phyloP scores from a whole-genome alignment of 2,113 vertebrate genomes.

The Scortum barcoo region DNA sequence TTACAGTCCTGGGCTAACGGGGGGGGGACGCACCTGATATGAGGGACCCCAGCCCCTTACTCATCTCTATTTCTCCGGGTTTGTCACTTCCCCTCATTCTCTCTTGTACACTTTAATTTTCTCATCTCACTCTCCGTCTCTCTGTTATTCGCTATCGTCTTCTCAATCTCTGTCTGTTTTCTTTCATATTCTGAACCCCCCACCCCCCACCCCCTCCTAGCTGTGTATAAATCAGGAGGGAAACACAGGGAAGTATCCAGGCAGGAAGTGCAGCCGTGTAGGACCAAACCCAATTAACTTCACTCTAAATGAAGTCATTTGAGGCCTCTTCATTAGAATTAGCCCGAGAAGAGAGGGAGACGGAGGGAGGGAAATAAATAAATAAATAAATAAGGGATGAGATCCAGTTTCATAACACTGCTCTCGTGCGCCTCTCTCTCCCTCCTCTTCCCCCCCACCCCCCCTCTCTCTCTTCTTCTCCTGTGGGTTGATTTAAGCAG shows the following conservation, averaged over 20 bases:
- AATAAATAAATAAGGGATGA: slow-evolving; percentile 73
- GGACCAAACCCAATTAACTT: slow-evolving; percentile 94
- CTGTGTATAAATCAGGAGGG: slow-evolving; percentile 64
- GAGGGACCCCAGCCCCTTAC: slow-evolving; percentile 86
- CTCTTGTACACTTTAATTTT: slow-evolving; percentile 64
- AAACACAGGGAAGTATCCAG: slow-evolving; percentile 88
- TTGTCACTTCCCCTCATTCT: slow-evolving; percentile 70
- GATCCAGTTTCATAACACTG: slow-evolving; percentile 74
- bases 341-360: slow-evolving; percentile 72
- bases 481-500: slow-evolving; percentile 72
- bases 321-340: slow-evolving; percentile 89
- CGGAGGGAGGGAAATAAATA: slow-evolving; percentile 68
- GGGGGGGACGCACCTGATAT: slow-evolving; percentile 86
- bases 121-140: slow-evolving; percentile 49
- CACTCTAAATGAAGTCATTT: slow-evolving; percentile 89
- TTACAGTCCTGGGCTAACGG: slow-evolving; percentile 96
- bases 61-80: slow-evolving; percentile 71
- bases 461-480: slow-evolving; percentile 35
- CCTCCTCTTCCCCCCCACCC: slow-evolving; percentile 19
- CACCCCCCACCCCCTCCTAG: too few species aligned
- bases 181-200: slow-evolving; percentile 37
- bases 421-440: slow-evolving; percentile 21
- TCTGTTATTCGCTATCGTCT: slow-evolving; percentile 57
- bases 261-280: slow-evolving; percentile 89
- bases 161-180: slow-evolving; percentile 57